Base-by-base conservation (phyloP, 2,797 vertebrate genomes). In the Lepidocolaptes lacrymiger region DNA sequence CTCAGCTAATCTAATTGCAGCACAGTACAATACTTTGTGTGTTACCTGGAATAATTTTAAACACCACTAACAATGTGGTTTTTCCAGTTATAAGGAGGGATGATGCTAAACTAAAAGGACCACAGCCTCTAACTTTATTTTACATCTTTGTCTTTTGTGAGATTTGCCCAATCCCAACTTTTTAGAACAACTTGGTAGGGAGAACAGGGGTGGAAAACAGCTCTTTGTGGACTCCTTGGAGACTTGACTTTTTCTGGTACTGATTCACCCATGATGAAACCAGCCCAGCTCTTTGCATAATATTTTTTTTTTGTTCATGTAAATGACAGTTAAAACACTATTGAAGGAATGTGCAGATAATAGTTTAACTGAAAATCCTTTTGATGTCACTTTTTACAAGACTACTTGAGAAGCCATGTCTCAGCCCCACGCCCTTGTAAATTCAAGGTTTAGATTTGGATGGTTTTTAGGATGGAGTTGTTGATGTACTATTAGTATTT, bases 191-290 rank as follows among this genome's bases (percentile, higher is more conserved):
- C 34, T 55, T 68, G 1, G 5, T 36, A 77, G 43, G 78, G 88
- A 88, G 28, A 75, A 54, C 22, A 92, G 28, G 20, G 55, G 37
- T 79, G 41, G 48, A 54, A 94, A 95, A 69, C 22, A 86, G 43
- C 28, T 85, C 28, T 55, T 59, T 1, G 0, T 41, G 54, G 61
- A 6, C 44, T 61, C 75, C 77, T 52, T 63, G 44, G 92, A 87
- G 91, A 91, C 3, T 6, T 76, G 55, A 79, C 26, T 61, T 92
- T 58, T 85, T 54, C 63, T 91, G 20, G 24, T 80, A 85, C 63
- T 87, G 84, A 87, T 95, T 95, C 86, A 93, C 54, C 56, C 26
- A 8, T 37, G 56, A 72, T 74, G 71, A 90, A 91, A 30, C 61
- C 66, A 90, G n/a, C 73, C 36, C 44, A 55, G 34, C 14, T 51